Percentiles rank a stretch among this genome's conserved stretches.
Evolutionary conservation across 2,888 invertebrate species (phyloP).

Genomic region (Sclerodermus sp.): DNA sequence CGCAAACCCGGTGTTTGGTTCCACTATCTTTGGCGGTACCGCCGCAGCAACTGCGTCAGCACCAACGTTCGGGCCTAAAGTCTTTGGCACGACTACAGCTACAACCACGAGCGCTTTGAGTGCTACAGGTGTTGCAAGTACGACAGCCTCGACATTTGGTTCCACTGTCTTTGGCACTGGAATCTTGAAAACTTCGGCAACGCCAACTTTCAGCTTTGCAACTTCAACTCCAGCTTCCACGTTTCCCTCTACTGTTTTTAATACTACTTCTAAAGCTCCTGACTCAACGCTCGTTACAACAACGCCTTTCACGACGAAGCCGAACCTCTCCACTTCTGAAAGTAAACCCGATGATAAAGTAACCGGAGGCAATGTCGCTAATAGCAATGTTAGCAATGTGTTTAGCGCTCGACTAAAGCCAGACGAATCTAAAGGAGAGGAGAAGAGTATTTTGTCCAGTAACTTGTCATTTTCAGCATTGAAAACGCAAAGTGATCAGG

Average conservation of each 20-base stretch:
- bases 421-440: slow-evolving; percentile 16
- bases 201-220: slow-evolving; percentile 5
- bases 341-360: too few relatives aligned
- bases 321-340: too few relatives aligned
- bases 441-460: slow-evolving; percentile 33
- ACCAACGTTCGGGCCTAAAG: background rate
- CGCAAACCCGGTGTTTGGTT: too few relatives aligned
- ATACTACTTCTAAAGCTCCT: too few relatives aligned
- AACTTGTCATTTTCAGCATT: slow-evolving; percentile 42
- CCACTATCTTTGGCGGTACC: slow-evolving; percentile 24
- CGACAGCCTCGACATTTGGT: too few relatives aligned
- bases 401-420: too few relatives aligned
- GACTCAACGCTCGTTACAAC: too few relatives aligned
- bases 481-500: slow-evolving; percentile 35
- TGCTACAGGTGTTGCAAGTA: too few relatives aligned
- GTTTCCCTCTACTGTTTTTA: too few relatives aligned
- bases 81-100: background rate
- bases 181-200: too few relatives aligned
- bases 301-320: too few relatives aligned
- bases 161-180: slow-evolving; percentile 1
- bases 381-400: background rate
- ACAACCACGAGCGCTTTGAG: background rate
- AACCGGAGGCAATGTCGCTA: slow-evolving; percentile 6
- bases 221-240: background rate
- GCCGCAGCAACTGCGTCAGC: slow-evolving; percentile 16